These are phyloP conservation scores for Drosophila anomelani DNA, from an alignment of 2,888 invertebrate species.

Conservation along the genomic window DNA sequence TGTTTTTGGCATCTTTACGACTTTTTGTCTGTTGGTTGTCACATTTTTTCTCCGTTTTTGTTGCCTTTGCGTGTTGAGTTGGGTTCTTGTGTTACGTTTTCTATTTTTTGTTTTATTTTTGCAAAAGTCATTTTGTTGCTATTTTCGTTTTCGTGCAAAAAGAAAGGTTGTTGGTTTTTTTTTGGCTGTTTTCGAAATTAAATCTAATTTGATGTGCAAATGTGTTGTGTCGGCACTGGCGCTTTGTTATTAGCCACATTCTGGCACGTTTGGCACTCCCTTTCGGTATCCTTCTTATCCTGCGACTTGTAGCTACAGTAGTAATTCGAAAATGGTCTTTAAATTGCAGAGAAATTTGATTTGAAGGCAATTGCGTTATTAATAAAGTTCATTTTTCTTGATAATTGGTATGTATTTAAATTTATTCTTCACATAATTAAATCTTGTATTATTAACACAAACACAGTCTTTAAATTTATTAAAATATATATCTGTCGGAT, in stretches of 20 bases:
- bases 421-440: background rate
- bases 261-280: slow-evolving; percentile 24
- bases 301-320: slow-evolving; percentile 19
- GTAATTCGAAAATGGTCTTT: background rate
- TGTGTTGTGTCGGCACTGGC: slow-evolving; percentile 41
- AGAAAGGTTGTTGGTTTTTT: slow-evolving; percentile 8
- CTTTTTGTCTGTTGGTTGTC: slow-evolving; percentile 45
- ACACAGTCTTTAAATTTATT: background rate
- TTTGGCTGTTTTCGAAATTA: slow-evolving; percentile 59
- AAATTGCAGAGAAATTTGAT: too few species aligned
- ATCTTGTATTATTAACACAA: too few species aligned
- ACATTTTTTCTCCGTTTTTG: slow-evolving; percentile 41
- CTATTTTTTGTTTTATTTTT: slow-evolving; percentile 8
- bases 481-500: too few species aligned
- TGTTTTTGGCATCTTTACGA: slow-evolving; percentile 58
- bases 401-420: background rate
- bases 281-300: background rate
- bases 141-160: slow-evolving; percentile 2
- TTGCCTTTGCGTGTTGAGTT: slow-evolving; percentile 31
- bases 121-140: slow-evolving; percentile 22
- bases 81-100: slow-evolving; percentile 8
- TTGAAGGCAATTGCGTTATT: background rate
- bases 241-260: slow-evolving; percentile 44
- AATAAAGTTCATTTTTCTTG: background rate
- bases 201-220: slow-evolving; percentile 68